Evolutionary conservation across 2,113 vertebrate species (phyloP).

Genomic region (Chionodraco myersi): DNA sequence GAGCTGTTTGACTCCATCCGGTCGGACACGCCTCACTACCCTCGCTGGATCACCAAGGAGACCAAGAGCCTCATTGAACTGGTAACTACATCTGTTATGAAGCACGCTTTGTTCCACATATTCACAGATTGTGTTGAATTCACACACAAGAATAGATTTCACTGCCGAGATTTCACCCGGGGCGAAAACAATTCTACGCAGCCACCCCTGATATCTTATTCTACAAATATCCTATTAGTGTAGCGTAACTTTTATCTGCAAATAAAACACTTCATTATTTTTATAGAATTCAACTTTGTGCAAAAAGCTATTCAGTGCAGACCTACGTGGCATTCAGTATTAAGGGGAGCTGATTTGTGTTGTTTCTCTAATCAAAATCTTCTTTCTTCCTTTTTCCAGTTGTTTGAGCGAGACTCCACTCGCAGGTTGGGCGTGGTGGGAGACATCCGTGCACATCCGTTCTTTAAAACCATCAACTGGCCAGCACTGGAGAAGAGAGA

Average conservation of each 20-base stretch:
- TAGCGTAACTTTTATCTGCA: too few relatives aligned
- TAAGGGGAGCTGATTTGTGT: not conserved
- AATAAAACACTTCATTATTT: too few relatives aligned
- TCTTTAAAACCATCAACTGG: constrained; percentile 97
- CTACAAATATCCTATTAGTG: too few relatives aligned
- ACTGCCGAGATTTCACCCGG: not conserved
- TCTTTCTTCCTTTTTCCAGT: constrained; percentile 79
- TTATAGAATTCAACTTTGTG: too few relatives aligned
- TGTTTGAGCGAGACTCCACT: constrained; percentile 92
- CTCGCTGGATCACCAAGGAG: constrained; percentile 95
- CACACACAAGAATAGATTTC: not conserved
- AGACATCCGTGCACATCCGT: constrained; percentile 88
- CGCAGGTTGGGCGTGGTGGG: constrained; percentile 91
- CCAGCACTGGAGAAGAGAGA: constrained; percentile 86
- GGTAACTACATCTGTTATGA: constrained; percentile 71
- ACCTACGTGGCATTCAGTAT: not conserved
- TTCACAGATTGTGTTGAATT: not conserved
- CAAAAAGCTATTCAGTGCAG: too few relatives aligned
- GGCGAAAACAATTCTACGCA: too few relatives aligned
- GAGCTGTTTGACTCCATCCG: constrained; percentile 98
- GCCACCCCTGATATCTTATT: too few relatives aligned
- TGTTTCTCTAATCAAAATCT: not conserved
- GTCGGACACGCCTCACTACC: constrained; percentile 91
- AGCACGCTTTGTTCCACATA: not conserved
- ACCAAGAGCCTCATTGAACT: constrained; percentile 92